A percentile compares a stretch with the other conserved stretches of the same genome.
These are phyloP conservation scores for Schmidtea mediterranea DNA, from an alignment of 1,140 invertebrate genomes.

Conservation along the genomic window DNA sequence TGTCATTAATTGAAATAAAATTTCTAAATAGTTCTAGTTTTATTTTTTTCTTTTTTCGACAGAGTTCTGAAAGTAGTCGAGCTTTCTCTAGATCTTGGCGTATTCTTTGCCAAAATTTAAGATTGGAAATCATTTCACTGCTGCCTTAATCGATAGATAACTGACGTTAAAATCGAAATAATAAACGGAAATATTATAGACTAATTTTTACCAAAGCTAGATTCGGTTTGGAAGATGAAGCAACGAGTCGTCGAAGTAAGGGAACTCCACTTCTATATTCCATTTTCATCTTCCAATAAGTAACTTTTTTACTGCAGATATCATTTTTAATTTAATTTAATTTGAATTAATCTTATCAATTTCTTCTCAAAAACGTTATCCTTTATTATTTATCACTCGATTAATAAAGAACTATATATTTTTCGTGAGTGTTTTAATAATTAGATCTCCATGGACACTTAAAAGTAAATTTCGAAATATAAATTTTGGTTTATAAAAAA, in stretches of 20 bases:
- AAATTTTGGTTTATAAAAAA: no score
- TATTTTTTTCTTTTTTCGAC: conserved; percentile 70
- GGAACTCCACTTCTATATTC: conserved; percentile 82
- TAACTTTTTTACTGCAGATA: no score
- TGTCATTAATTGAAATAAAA: not conserved
- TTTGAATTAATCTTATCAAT: no score
- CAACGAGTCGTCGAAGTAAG: conserved; percentile 38
- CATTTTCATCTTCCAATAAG: conserved; percentile 64
- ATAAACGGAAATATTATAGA: no score
- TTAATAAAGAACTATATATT: no score
- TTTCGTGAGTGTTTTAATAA: no score
- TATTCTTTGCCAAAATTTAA: conserved; percentile 76
- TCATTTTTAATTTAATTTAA: no score
- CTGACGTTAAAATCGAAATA: conserved; percentile 11
- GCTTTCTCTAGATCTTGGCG: conserved; percentile 75
- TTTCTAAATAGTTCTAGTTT: conserved; percentile 41
- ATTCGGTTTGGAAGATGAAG: not conserved
- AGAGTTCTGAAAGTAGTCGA: conserved; percentile 63
- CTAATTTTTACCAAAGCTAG: not conserved
- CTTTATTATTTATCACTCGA: no score
- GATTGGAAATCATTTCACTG: conserved; percentile 40
- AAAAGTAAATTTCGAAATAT: no score
- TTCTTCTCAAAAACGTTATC: no score
- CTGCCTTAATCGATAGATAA: conserved; percentile 21
- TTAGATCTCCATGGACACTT: no score